Base-by-base conservation (phyloP, 2,113 vertebrate genomes). In the Glaucomys volans region DNA sequence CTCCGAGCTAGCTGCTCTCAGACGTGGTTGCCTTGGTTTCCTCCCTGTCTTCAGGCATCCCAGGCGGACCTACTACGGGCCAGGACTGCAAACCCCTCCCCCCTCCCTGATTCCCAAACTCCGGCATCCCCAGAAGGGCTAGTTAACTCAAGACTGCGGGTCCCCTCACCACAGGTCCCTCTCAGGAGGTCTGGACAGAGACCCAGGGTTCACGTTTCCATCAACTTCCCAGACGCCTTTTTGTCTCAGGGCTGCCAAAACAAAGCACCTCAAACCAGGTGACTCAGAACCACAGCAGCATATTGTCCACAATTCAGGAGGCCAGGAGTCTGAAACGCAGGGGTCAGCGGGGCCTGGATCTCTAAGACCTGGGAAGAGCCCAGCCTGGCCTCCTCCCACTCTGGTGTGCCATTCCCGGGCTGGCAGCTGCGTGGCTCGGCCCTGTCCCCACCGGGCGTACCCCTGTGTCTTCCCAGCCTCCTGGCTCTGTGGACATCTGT, bases 301-400 rank as follows among this genome's bases (percentile, higher is more conserved):
- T 8, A 5, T 83, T n/a, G 44, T 32, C 47, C 14, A 1, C 2
- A 0, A 22, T 47, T 52, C 64, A 14, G 35, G 93, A 44, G 67
- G 59, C 59, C n/a, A 2, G 35, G 42, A 40, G 35, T 57, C 83
- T 32, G 47, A 72, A n/a, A 64, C 4, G 0, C 17, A 83, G 72
- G 20, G 16, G 1, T 5, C 42, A 0, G 67, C 30, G 4, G n/a
- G n/a, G 20, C 30, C 9, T 0, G 37, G 4, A 1, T 0, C 69
- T 69, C 83, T 30, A 42, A 20, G 5, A 20, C 10, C 22, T 37
- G 42, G n/a, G 14, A 2, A 9, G 30, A 1, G 5, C 0, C 11
- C 32, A 50, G 32, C 62, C 75, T 50, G n/a, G 26, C 40, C 35
- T 83, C 62, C 47, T 91, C 76, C 16, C 2, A 3, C 17, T 28